These are phyloP conservation scores for Pseudoatta argentina DNA, from an alignment of 1,140 invertebrate genomes.

Conservation along the genomic window DNA sequence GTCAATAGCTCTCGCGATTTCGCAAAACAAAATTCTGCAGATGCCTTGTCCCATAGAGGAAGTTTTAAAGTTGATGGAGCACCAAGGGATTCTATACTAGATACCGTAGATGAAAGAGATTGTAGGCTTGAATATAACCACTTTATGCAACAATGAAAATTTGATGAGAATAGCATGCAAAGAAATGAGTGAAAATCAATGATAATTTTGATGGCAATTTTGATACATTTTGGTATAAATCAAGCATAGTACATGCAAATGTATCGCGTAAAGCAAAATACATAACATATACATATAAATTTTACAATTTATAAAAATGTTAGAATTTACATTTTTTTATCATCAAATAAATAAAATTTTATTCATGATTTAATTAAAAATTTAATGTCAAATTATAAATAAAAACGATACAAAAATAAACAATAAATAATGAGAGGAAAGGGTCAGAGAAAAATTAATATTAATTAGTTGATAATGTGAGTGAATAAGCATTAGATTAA, in stretches of 20 bases:
- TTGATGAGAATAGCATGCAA: conserved; percentile 11
- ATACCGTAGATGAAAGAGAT: conserved; percentile 85
- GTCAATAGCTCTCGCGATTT: conserved; percentile 90
- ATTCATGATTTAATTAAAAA: conserved; percentile 36
- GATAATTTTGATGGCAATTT: neutral
- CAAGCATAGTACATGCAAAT: conserved; percentile 19
- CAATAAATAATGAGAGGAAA: conserved; percentile 72
- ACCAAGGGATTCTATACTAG: conserved; percentile 86
- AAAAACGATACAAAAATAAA: conserved; percentile 66
- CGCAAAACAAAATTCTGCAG: conserved; percentile 91
- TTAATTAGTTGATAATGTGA: conserved; percentile 77
- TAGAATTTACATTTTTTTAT: conserved; percentile 21
- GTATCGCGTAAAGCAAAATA: conserved; percentile 22
- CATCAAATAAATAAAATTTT: conserved; percentile 31
- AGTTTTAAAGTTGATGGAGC: conserved; percentile 87
- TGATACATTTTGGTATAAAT: too few relatives aligned
- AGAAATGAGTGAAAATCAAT: conserved; percentile 14
- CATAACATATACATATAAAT: neutral
- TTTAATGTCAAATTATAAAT: conserved; percentile 41
- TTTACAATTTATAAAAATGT: neutral
- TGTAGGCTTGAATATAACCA: conserved; percentile 88
- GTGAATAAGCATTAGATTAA: conserved; percentile 59
- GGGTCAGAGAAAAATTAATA: conserved; percentile 68
- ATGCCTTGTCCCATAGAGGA: conserved; percentile 91
- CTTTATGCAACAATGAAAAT: conserved; percentile 69